These are phyloP conservation scores for Leptinotarsa tumamoca DNA, from an alignment of 2,888 invertebrate species.

Conservation along the genomic window DNA sequence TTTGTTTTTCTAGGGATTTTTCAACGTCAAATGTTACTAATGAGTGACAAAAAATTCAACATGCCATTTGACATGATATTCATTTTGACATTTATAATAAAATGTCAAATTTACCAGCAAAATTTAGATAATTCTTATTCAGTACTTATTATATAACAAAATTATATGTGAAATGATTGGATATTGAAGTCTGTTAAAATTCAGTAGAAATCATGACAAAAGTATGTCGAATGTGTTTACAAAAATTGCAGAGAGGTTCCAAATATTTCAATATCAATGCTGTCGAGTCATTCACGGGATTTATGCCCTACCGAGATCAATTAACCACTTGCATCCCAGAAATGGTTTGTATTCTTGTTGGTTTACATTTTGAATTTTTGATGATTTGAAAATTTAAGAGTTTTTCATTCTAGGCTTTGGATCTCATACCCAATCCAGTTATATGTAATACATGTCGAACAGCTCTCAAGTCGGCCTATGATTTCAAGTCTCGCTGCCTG, in stretches of 20 bases:
- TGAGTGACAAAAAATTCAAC: conserved; percentile 32
- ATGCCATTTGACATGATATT: conserved; percentile 54
- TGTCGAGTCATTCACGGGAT: conserved; percentile 57
- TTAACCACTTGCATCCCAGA: conserved; percentile 58
- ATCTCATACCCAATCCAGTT: conserved; percentile 55
- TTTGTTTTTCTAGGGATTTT: neutral
- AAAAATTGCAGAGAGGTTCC: conserved; percentile 52
- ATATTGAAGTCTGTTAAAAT: conserved; percentile 20
- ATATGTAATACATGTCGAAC: conserved; percentile 55
- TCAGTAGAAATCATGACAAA: conserved; percentile 50
- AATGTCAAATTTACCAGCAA: conserved; percentile 53
- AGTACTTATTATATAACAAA: conserved; percentile 46
- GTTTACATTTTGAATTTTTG: neutral
- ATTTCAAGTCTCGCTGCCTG: conserved; percentile 54
- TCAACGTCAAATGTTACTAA: neutral
- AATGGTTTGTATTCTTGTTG: conserved; percentile 50
- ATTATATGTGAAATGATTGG: conserved; percentile 25
- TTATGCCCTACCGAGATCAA: conserved; percentile 59
- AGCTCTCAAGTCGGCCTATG: conserved; percentile 53
- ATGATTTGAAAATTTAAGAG: neutral
- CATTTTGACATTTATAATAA: conserved; percentile 53
- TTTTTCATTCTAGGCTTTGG: conserved; percentile 51
- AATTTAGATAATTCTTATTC: conserved; percentile 35
- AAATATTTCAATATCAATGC: conserved; percentile 59
- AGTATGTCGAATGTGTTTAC: conserved; percentile 57